These are phyloP conservation scores for Mamestra brassicae DNA, from an alignment of 2,888 invertebrate genomes.

Conservation along the genomic window DNA sequence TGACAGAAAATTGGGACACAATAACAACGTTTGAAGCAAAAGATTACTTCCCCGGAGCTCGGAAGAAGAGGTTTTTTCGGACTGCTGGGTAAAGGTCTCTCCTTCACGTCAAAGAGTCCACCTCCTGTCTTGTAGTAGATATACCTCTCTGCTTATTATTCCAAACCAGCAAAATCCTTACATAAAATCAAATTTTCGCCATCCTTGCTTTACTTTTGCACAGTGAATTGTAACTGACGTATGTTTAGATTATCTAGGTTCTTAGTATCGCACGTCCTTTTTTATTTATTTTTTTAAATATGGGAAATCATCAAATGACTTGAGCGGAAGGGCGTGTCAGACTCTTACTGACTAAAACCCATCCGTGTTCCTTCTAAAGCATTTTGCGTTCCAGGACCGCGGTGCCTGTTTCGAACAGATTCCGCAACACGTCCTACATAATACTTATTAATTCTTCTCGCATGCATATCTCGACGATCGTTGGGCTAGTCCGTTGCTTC, in stretches of 20 bases:
- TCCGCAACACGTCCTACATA: conserved; percentile 13
- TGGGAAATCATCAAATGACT: no score
- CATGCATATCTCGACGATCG: conserved; percentile 27
- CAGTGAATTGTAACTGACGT: not conserved
- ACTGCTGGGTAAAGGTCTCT: not conserved
- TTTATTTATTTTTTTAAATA: no score
- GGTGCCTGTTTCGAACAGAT: no score
- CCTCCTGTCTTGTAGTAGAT: not conserved
- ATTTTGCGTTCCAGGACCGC: no score
- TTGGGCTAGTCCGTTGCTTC: conserved; percentile 20
- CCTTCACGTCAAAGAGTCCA: not conserved
- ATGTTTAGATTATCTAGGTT: not conserved
- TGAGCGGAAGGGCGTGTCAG: no score
- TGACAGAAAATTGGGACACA: no score
- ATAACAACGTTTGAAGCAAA: no score
- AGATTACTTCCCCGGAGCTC: not conserved
- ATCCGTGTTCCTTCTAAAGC: no score
- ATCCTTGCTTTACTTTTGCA: not conserved
- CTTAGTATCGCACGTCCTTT: not conserved
- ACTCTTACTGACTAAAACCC: no score
- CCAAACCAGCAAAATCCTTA: not conserved
- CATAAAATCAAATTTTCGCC: not conserved
- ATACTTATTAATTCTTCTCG: conserved; percentile 12
- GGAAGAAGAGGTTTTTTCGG: not conserved
- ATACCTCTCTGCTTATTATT: not conserved